Percentiles rank a stretch among this genome's conserved stretches.
Conservation (phyloP, 2,113 vertebrate species). For the Dissostichus mawsoni region DNA sequence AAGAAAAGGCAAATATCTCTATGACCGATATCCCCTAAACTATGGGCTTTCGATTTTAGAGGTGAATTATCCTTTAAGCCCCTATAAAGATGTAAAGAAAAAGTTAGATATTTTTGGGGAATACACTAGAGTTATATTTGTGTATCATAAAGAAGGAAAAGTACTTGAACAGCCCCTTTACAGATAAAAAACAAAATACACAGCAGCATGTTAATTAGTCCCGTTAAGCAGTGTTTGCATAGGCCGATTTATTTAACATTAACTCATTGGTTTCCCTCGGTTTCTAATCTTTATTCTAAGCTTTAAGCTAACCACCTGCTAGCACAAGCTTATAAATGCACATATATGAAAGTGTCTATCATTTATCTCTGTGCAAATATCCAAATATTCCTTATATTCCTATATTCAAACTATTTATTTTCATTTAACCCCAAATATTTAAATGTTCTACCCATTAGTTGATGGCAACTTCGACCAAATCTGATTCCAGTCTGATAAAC, state of each 20-base stretch:
- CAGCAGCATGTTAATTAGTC: neutral
- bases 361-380: neutral
- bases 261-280: no score
- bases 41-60: no score
- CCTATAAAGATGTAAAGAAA: no score
- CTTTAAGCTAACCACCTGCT: neutral
- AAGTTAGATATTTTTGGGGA: neutral
- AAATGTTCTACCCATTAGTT: neutral
- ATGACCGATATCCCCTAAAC: no score
- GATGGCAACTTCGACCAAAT: neutral
- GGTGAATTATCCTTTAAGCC: no score
- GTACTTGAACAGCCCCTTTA: neutral
- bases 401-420: neutral
- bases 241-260: no score
- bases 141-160: neutral
- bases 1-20: no score
- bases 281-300: neutral
- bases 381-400: neutral
- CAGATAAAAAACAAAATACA: neutral
- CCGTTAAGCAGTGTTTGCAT: no score
- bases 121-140: neutral
- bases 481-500: conserved; percentile 15
- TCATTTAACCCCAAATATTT: neutral
- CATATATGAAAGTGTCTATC: neutral
- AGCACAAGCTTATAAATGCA: neutral